These are phyloP conservation scores for Trichogramma evanescens DNA, from an alignment of 2,888 invertebrate genomes.

Conservation along the genomic window DNA sequence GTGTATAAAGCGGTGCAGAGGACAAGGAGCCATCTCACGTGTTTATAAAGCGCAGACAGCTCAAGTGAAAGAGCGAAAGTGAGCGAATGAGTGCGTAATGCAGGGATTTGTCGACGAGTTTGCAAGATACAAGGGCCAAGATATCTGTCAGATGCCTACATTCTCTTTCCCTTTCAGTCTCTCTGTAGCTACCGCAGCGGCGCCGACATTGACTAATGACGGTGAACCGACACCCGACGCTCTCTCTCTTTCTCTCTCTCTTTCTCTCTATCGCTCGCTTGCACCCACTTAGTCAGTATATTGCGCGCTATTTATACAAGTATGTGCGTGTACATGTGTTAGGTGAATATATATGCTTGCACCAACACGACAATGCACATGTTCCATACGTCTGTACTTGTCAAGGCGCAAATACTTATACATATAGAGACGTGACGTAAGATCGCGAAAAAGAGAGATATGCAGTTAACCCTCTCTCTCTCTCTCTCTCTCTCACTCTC, in stretches of 20 bases:
- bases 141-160: conserved; percentile 38
- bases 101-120: conserved; percentile 32
- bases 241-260: neutral
- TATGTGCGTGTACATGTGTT: neutral
- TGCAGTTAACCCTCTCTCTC: no score
- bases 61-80: no score
- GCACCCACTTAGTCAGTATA: neutral
- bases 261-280: neutral
- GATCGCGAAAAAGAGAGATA: conserved; percentile 34
- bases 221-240: conserved; percentile 38
- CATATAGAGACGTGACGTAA: conserved; percentile 16
- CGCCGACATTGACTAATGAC: conserved; percentile 49
- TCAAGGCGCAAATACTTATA: conserved; percentile 16
- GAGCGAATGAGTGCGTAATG: conserved; percentile 9
- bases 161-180: conserved; percentile 5
- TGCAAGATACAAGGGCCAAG: conserved; percentile 33
- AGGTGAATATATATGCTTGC: no score
- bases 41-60: conserved; percentile 21
- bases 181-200: conserved; percentile 18
- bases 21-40: neutral
- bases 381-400: neutral
- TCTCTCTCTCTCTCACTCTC: no score
- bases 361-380: no score
- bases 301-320: neutral
- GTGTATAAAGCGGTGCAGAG: neutral